These are phyloP conservation scores for Drosophila bifasciata DNA, from an alignment of 1,140 invertebrate genomes.

Conservation along the genomic window DNA sequence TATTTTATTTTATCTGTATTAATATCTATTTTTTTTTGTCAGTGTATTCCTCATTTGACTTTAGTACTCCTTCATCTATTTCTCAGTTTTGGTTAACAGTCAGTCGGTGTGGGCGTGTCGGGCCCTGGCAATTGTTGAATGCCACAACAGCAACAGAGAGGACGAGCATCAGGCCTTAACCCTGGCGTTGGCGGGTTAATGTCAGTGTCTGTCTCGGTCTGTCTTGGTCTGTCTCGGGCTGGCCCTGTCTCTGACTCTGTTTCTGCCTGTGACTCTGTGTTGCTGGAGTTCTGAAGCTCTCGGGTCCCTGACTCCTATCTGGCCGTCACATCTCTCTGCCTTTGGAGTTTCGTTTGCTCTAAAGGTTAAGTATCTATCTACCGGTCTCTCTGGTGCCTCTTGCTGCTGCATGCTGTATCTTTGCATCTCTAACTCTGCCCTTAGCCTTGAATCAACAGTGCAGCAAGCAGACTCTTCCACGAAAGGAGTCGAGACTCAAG, in stretches of 20 bases:
- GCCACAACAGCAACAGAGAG: too few relatives aligned
- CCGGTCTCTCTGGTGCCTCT: too few relatives aligned
- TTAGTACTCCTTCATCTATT: too few relatives aligned
- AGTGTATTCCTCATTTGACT: conserved; percentile 1
- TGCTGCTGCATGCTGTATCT: too few relatives aligned
- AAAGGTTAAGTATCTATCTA: conserved; percentile 67
- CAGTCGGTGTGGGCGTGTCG: conserved; percentile 41
- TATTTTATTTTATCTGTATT: too few relatives aligned
- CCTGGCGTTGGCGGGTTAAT: conserved; percentile 62
- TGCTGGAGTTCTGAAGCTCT: neutral
- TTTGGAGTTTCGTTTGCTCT: conserved; percentile 33
- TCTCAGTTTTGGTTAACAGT: neutral
- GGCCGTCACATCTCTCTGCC: conserved; percentile 23
- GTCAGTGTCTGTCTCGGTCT: conserved; percentile 47
- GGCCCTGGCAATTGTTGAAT: conserved; percentile 46
- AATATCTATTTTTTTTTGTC: too few relatives aligned
- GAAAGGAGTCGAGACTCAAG: conserved; percentile 29
- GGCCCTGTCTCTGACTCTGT: neutral
- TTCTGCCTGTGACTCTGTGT: neutral
- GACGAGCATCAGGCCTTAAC: too few relatives aligned
- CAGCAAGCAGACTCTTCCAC: conserved; percentile 12
- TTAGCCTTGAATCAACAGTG: conserved; percentile 73
- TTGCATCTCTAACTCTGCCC: conserved; percentile 22
- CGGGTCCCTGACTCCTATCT: conserved; percentile 40
- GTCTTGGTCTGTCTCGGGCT: neutral